Conservation (phyloP, 1,140 invertebrate species). For the Bombus difficillimus region DNA sequence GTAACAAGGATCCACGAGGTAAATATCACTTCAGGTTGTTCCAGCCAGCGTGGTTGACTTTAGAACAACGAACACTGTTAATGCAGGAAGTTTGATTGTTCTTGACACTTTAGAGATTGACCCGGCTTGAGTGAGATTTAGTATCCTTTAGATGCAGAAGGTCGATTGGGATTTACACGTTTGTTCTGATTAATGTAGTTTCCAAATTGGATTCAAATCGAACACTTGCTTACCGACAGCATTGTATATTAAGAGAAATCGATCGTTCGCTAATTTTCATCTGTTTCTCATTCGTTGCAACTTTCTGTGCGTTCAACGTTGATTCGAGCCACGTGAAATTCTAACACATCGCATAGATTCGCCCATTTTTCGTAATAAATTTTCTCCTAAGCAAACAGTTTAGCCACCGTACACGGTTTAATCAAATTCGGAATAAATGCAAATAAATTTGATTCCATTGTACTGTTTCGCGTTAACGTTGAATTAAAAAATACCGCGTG, state of each 20-base stretch:
- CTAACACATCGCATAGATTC: too few relatives aligned
- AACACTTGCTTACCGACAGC: neutral
- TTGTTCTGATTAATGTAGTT: constrained; percentile 7
- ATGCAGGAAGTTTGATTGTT: constrained; percentile 29
- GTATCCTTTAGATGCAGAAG: neutral
- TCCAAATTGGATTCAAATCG: neutral
- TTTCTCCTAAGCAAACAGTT: too few relatives aligned
- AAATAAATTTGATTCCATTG: too few relatives aligned
- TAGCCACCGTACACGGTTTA: too few relatives aligned
- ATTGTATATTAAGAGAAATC: neutral
- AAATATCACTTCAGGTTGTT: constrained; percentile 3
- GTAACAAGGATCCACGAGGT: too few relatives aligned
- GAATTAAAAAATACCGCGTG: neutral
- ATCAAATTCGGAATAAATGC: too few relatives aligned
- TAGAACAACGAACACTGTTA: constrained; percentile 2
- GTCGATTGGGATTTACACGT: neutral
- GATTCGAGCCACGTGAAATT: too few relatives aligned
- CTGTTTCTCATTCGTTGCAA: too few relatives aligned
- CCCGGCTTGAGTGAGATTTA: constrained; percentile 10
- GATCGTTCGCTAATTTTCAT: neutral
- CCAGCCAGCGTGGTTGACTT: neutral
- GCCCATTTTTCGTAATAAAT: too few relatives aligned
- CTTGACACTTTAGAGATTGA: constrained; percentile 28
- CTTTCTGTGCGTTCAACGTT: too few relatives aligned
- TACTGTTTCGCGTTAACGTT: neutral